Evolutionary conservation across 2,888 invertebrate species (phyloP).

Genomic region (Ophion slaviceki): DNA sequence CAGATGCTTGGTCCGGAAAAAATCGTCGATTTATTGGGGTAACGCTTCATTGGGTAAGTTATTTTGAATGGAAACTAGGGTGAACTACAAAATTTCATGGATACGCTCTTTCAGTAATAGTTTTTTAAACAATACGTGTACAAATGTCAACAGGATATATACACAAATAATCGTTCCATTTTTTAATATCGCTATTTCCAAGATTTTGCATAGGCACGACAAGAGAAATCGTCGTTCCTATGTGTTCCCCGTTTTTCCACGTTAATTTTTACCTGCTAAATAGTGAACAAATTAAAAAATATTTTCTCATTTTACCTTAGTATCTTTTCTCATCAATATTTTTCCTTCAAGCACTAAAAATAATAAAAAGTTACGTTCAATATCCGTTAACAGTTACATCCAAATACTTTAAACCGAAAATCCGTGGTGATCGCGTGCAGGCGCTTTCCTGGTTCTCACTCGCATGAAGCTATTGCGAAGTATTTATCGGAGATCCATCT

Average conservation of each 20-base stretch:
- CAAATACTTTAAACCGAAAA: conserved; percentile 37
- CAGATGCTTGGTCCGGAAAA: conserved; percentile 28
- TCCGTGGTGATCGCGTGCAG: conserved; percentile 56
- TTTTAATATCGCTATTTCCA: neutral
- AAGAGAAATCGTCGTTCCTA: neutral
- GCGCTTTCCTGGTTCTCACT: conserved; percentile 55
- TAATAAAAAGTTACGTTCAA: neutral
- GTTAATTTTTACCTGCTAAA: neutral
- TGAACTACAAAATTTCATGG: neutral
- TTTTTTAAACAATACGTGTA: no score
- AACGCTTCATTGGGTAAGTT: conserved; percentile 37
- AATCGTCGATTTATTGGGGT: conserved; percentile 42
- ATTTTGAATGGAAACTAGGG: neutral
- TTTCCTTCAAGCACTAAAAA: neutral
- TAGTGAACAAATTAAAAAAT: neutral
- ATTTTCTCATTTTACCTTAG: neutral
- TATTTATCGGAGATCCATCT: conserved; percentile 42
- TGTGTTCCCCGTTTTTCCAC: neutral
- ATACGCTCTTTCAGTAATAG: neutral
- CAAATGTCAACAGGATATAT: no score
- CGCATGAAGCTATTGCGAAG: conserved; percentile 41
- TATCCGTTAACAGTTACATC: conserved; percentile 21
- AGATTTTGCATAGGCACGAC: neutral
- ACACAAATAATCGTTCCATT: no score
- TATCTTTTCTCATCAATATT: neutral